Evolutionary conservation across 2,113 vertebrate species (phyloP).

Genomic region (Mohoua ochrocephala): DNA sequence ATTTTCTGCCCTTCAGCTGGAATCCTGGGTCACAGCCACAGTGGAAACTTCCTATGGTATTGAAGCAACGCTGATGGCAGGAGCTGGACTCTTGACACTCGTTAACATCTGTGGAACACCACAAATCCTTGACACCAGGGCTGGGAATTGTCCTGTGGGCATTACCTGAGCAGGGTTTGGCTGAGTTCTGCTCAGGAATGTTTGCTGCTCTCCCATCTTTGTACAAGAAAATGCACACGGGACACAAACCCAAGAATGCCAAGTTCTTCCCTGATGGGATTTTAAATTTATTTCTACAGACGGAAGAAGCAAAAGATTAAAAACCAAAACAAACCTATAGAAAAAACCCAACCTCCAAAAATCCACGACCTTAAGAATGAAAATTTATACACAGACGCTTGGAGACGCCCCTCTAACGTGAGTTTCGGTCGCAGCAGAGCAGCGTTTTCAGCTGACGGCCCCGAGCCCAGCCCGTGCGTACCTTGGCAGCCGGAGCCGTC

Average conservation of each 20-base stretch:
- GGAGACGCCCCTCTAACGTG: neutral
- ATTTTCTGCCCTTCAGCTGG: constrained; percentile 89
- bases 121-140: neutral
- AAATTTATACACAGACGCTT: neutral
- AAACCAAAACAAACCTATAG: neutral
- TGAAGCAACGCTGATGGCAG: constrained; percentile 92
- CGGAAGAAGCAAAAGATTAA: neutral
- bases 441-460: neutral
- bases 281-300: neutral
- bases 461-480: neutral
- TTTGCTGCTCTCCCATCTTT: neutral
- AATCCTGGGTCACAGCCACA: constrained; percentile 93
- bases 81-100: constrained; percentile 90
- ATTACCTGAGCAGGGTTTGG: neutral
- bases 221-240: neutral
- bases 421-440: neutral
- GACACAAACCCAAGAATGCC: neutral
- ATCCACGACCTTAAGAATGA: neutral
- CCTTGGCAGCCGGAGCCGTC: constrained; percentile 89
- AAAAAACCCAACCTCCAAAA: fast-evolving
- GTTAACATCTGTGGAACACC: constrained; percentile 82
- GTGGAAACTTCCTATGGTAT: constrained; percentile 91
- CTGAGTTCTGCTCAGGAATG: neutral
- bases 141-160: neutral
- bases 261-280: neutral